A percentile compares a stretch with the other conserved stretches of the same genome.
phyloP scores from a whole-genome alignment of 2,797 vertebrate genomes.

The Sebastes matsubarae region DNA sequence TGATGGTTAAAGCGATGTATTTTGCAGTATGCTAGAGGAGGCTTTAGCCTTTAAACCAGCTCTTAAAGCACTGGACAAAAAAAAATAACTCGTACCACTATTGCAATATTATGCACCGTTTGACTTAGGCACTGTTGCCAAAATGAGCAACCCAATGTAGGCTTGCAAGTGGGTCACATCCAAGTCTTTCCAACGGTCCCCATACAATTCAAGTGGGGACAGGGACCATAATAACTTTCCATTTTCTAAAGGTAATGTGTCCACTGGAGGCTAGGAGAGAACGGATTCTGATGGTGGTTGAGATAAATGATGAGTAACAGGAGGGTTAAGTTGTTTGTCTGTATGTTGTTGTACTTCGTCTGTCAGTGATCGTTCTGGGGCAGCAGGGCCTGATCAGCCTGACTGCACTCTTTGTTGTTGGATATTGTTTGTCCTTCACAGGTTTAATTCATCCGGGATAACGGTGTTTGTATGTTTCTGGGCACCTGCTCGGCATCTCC shows the following conservation, averaged over 20 bases:
- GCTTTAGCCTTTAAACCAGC: too few relatives aligned
- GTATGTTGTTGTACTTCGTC: background rate
- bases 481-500: background rate
- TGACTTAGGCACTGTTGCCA: background rate
- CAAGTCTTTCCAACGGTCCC: background rate
- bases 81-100: background rate
- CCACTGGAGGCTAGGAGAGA: background rate
- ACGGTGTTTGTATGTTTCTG: background rate
- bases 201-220: background rate
- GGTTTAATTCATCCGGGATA: slow-evolving; percentile 4
- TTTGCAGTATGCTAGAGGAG: too few relatives aligned
- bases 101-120: background rate
- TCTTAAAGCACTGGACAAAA: too few relatives aligned
- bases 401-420: slow-evolving; percentile 6
- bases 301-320: too few relatives aligned
- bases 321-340: background rate
- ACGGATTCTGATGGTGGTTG: background rate
- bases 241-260: background rate
- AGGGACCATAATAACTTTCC: background rate
- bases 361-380: slow-evolving; percentile 2
- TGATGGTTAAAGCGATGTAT: too few relatives aligned
- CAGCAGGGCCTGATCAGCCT: slow-evolving; percentile 3
- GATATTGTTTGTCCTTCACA: slow-evolving; percentile 22
- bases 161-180: background rate
- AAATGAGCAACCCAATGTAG: background rate